These are phyloP conservation scores for Mellilla xanthometata DNA, from an alignment of 2,888 invertebrate species.

Conservation along the genomic window DNA sequence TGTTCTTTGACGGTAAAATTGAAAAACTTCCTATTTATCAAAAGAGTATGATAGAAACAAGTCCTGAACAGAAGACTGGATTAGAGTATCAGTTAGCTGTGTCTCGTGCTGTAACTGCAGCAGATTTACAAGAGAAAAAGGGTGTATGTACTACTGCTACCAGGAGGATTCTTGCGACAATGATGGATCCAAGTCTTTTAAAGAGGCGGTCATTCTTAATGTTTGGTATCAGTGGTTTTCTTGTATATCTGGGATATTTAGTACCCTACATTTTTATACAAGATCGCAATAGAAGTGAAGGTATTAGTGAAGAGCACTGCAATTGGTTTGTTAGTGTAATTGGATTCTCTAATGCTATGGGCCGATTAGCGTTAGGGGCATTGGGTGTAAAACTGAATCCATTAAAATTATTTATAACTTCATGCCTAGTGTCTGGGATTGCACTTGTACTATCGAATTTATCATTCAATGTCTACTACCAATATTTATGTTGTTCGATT, in stretches of 20 bases:
- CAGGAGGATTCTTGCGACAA: conserved; percentile 68
- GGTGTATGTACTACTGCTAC: conserved; percentile 67
- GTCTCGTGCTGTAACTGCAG: conserved; percentile 63
- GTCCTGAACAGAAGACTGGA: conserved; percentile 54
- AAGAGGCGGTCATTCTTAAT: conserved; percentile 55
- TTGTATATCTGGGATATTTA: conserved; percentile 58
- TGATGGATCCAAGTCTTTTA: conserved; percentile 68
- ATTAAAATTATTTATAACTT: conserved; percentile 40
- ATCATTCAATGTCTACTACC: conserved; percentile 56
- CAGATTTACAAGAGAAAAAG: conserved; percentile 58
- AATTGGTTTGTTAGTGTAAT: conserved; percentile 62
- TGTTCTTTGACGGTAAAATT: conserved; percentile 65
- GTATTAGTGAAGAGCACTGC: conserved; percentile 52
- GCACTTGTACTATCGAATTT: conserved; percentile 53
- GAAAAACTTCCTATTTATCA: conserved; percentile 60
- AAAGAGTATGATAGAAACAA: conserved; percentile 57
- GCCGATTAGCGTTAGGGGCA: conserved; percentile 53
- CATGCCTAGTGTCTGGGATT: conserved; percentile 49
- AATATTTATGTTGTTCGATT: conserved; percentile 54
- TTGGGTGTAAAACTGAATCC: conserved; percentile 58
- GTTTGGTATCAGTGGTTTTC: conserved; percentile 52
- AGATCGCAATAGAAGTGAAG: conserved; percentile 52
- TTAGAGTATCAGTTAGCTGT: conserved; percentile 74
- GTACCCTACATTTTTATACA: conserved; percentile 66
- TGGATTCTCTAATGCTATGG: conserved; percentile 57